A percentile compares a stretch with the other conserved stretches of the same genome.
Conservation (phyloP, 2,113 vertebrate species). For the Oreochromis tanganicae region DNA sequence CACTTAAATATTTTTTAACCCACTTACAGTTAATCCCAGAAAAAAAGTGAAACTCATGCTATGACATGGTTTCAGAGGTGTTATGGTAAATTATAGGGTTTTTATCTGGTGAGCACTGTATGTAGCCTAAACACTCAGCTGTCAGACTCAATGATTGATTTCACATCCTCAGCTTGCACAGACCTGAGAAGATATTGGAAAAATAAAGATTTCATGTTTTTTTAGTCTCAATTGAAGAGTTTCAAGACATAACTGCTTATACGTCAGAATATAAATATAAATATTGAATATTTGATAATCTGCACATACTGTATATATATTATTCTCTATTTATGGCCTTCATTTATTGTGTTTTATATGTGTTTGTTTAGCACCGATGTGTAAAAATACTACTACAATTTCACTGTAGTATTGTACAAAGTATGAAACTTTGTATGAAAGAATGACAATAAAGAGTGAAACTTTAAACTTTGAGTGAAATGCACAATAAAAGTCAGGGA, state of each 20-base stretch:
- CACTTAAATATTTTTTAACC: background rate
- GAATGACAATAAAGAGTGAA: background rate
- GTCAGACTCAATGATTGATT: background rate
- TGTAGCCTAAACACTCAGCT: background rate
- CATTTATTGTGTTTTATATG: background rate
- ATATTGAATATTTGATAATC: background rate
- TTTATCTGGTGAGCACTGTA: background rate
- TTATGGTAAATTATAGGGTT: background rate
- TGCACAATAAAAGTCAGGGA: background rate
- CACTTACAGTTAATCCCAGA: background rate
- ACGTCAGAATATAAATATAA: background rate
- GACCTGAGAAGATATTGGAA: background rate
- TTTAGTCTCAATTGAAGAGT: background rate
- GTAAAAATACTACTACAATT: background rate
- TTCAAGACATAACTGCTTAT: background rate
- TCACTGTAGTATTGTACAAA: background rate
- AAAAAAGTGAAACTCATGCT: background rate
- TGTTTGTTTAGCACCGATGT: background rate
- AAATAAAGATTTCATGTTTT: background rate
- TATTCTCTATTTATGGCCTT: background rate
- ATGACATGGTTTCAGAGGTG: background rate
- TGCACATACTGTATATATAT: background rate
- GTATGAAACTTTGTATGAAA: background rate
- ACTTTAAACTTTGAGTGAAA: background rate
- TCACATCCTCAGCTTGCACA: background rate